Conservation (phyloP, 1,140 invertebrate genomes). For the Drosophila oshimai region DNA sequence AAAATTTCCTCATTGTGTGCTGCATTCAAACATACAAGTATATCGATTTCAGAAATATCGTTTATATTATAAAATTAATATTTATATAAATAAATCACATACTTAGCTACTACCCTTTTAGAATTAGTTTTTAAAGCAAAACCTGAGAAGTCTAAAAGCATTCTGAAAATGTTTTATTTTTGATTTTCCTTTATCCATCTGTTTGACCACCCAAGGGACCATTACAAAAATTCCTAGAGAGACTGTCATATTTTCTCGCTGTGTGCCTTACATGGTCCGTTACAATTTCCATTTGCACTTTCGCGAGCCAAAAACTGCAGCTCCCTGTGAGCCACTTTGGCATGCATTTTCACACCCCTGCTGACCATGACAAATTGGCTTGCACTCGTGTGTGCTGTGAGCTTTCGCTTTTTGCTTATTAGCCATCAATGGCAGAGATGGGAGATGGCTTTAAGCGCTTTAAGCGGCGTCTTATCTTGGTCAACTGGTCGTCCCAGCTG, state of each 20-base stretch:
- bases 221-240: too few relatives aligned
- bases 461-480: slow-evolving; percentile 53
- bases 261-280: slow-evolving; percentile 39
- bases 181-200: too few relatives aligned
- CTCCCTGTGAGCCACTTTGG: slow-evolving; percentile 43
- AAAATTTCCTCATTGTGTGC: too few relatives aligned
- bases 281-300: slow-evolving; percentile 64
- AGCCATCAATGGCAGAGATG: slow-evolving; percentile 37
- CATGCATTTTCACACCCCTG: slow-evolving; percentile 43
- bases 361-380: slow-evolving; percentile 60
- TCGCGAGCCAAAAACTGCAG: slow-evolving; percentile 15
- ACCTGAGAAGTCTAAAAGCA: too few relatives aligned
- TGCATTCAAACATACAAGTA: too few relatives aligned
- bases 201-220: too few relatives aligned
- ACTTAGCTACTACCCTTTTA: too few relatives aligned
- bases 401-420: slow-evolving; percentile 45
- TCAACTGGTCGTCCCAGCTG: slow-evolving; percentile 60
- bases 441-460: slow-evolving; percentile 44
- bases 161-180: too few relatives aligned
- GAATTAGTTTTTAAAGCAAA: too few relatives aligned
- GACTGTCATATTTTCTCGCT: not conserved
- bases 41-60: too few relatives aligned
- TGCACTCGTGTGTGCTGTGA: slow-evolving; percentile 25
- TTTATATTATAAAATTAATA: too few relatives aligned
- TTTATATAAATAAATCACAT: too few relatives aligned